A percentile compares a stretch with the other conserved stretches of the same genome.
These are phyloP conservation scores for Furnarius figulus DNA, from an alignment of 2,113 vertebrate genomes.

Conservation along the genomic window DNA sequence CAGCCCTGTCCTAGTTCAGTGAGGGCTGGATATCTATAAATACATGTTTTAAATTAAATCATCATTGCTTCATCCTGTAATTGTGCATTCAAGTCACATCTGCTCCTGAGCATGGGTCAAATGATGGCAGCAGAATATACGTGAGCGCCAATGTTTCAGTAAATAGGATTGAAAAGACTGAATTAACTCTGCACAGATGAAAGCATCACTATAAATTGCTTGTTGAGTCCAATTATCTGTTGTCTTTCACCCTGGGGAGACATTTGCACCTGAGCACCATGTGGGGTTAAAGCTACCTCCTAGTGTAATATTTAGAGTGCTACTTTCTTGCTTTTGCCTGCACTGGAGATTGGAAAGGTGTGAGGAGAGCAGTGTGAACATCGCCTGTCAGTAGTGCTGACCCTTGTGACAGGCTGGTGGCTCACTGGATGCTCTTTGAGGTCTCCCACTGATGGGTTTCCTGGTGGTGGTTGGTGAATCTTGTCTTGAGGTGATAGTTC, in stretches of 20 bases:
- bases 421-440: neutral
- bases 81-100: neutral
- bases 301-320: neutral
- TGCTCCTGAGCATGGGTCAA: neutral
- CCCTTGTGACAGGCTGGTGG: neutral
- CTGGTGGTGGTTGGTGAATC: neutral
- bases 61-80: neutral
- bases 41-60: neutral
- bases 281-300: neutral
- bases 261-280: neutral
- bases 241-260: neutral
- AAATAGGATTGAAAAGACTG: constrained; percentile 27
- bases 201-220: constrained; percentile 22
- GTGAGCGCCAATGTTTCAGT: neutral
- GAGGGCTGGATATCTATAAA: neutral
- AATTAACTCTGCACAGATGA: constrained; percentile 16
- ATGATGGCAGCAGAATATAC: neutral
- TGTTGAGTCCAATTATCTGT: constrained; percentile 8
- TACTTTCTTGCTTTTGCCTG: neutral
- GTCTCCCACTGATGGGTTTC: neutral
- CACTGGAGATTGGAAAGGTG: rapidly evolving
- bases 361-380: neutral
- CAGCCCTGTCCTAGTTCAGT: neutral
- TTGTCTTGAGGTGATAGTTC: neutral
- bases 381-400: neutral